Base-by-base conservation (phyloP, 2,888 invertebrate genomes). In the Amphipoea lucens region DNA sequence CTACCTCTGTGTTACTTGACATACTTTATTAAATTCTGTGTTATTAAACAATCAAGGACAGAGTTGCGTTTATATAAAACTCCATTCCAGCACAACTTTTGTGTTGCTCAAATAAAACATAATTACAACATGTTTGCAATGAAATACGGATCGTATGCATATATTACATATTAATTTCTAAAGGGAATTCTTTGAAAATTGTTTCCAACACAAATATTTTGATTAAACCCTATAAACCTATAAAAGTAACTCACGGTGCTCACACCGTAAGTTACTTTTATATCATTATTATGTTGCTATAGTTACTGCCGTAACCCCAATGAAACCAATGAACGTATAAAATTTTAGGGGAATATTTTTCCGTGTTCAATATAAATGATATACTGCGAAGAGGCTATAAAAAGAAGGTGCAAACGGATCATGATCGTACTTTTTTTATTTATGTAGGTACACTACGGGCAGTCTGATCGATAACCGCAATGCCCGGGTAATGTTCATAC, bases 241-340 rank as follows among this genome's bases (percentile, higher is more conserved):
- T 45, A 45, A 45, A 45, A 45, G 45, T 45, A 45, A 45, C 45
- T 45, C 9, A 9, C 1, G 45, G 45, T 11, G 45, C 71, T 73
- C 69, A 71, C 45, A 82, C 79, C 57, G 73, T 86, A 68, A 76
- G 83, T 67, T 82, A 84, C 87, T 78, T 87, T 86, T 78, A 87
- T 82, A 86, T 78, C 82, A 88, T 86, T 87, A 89, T 77, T 78
- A 75, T 69, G 88, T 89, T 84, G 75, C 87, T 87, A 91, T 90
- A 89, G 88, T 90, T 87, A 91, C 90, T 83, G 78, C 87, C 89
- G 87, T 91, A 90, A 91, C 88, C 89, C 88, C 89, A 89, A 90
- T 90, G 86, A 90, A 92, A 90, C 91, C 90, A 92, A 91, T 91
- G 88, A 89, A 90, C 88, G 90, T 91, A 92, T 91, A 90, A 90